Conservation (phyloP, 1,140 invertebrate species). For the Bombus picipes region DNA sequence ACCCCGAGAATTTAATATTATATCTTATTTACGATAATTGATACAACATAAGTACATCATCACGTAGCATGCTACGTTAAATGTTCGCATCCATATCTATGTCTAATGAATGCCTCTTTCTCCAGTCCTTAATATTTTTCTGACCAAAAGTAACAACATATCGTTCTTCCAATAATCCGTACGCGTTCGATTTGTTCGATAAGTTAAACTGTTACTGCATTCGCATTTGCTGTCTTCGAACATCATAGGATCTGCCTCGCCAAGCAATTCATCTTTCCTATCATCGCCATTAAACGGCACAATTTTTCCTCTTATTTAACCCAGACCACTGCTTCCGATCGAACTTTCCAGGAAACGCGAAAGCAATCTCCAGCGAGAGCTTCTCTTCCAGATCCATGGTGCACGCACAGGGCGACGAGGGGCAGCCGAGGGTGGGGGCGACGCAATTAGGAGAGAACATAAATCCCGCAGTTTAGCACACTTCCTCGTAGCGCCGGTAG, state of each 20-base stretch:
- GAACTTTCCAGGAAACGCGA: constrained; percentile 5
- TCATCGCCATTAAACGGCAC: background rate
- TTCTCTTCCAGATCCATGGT: background rate
- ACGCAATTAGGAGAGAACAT: constrained; percentile 82
- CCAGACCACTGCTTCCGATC: background rate
- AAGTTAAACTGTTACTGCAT: too few species aligned
- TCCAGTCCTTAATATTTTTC: too few species aligned
- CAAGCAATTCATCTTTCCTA: background rate
- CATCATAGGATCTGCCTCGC: too few species aligned
- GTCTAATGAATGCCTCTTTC: too few species aligned
- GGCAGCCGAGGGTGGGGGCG: constrained; percentile 22
- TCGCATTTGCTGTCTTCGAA: background rate
- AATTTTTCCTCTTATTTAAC: background rate
- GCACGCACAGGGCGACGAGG: constrained; percentile 14
- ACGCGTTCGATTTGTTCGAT: too few species aligned
- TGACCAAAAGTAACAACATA: too few species aligned
- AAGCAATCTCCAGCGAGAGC: constrained; percentile 33
- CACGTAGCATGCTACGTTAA: too few species aligned
- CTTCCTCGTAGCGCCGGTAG: constrained; percentile 75
- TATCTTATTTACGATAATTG: too few species aligned
- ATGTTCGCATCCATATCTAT: too few species aligned
- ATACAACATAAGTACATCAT: too few species aligned
- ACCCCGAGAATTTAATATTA: too few species aligned
- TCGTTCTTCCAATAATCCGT: too few species aligned
- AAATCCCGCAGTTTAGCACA: constrained; percentile 81